Percentiles rank a stretch among this genome's conserved stretches.
These are phyloP conservation scores for Enteromius paludinosus DNA, from an alignment of 2,797 vertebrate genomes.

Conservation along the genomic window DNA sequence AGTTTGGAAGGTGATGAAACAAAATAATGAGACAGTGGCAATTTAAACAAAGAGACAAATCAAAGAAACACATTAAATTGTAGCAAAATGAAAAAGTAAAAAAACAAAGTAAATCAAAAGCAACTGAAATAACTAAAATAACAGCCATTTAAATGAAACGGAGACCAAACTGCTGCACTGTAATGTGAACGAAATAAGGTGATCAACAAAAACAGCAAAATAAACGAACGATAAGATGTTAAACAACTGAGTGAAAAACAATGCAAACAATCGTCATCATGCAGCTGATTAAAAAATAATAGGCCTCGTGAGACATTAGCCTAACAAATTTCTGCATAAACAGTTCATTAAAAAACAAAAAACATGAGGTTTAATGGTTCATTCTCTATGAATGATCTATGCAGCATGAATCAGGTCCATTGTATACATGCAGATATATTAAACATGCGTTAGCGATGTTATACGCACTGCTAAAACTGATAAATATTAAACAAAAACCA, in stretches of 20 bases:
- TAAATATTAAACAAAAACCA: neutral
- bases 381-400: neutral
- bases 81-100: neutral
- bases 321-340: constrained; percentile 5
- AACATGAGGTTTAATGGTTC: neutral
- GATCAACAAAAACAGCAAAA: neutral
- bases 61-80: neutral
- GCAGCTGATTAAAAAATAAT: constrained; percentile 16
- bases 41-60: neutral
- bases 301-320: neutral
- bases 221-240: neutral
- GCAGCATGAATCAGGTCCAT: neutral
- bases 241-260: neutral
- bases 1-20: neutral
- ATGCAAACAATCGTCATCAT: neutral
- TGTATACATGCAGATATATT: neutral
- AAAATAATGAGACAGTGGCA: neutral
- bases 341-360: neutral
- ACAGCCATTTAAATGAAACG: neutral
- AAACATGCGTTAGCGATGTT: neutral
- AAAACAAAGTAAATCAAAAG: neutral
- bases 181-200: neutral
- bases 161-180: neutral
- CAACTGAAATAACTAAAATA: neutral
- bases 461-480: neutral